A percentile compares a stretch with the other conserved stretches of the same genome.
Conservation (phyloP, 2,113 vertebrate species). For the Alouatta palliata region DNA sequence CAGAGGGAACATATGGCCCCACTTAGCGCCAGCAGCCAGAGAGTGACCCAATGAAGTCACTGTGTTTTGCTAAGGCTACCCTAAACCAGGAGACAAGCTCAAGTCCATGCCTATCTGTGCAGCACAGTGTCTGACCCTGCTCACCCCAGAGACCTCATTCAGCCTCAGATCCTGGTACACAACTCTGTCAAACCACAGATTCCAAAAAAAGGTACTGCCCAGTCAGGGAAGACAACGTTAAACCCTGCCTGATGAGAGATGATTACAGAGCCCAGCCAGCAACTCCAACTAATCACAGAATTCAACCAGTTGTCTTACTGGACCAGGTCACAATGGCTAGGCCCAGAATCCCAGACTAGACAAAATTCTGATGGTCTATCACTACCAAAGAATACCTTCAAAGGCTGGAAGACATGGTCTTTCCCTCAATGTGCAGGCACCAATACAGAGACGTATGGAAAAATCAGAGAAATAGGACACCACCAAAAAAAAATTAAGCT, state of each 20-base stretch:
- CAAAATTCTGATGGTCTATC: background rate
- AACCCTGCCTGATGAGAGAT: background rate
- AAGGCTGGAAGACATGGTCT: background rate
- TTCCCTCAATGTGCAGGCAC: background rate
- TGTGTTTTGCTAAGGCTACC: background rate
- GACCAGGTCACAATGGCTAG: background rate
- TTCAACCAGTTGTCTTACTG: background rate
- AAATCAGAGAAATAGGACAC: background rate
- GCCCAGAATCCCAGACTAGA: background rate
- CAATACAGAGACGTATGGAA: background rate
- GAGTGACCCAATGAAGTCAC: background rate
- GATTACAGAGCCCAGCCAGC: background rate
- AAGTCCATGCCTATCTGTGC: too few species aligned
- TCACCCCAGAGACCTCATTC: too few species aligned
- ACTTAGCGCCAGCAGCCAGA: background rate
- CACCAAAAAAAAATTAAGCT: background rate
- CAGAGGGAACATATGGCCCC: background rate
- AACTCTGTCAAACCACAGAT: background rate
- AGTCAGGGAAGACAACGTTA: background rate
- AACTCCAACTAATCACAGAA: background rate
- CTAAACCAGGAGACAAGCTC: background rate
- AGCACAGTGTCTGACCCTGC: background rate
- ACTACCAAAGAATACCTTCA: background rate
- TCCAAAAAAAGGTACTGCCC: background rate
- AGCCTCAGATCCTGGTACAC: background rate